Evolutionary conservation across 2,797 vertebrate genomes (phyloP).

Genomic region (Gymnopithys bicolor): DNA sequence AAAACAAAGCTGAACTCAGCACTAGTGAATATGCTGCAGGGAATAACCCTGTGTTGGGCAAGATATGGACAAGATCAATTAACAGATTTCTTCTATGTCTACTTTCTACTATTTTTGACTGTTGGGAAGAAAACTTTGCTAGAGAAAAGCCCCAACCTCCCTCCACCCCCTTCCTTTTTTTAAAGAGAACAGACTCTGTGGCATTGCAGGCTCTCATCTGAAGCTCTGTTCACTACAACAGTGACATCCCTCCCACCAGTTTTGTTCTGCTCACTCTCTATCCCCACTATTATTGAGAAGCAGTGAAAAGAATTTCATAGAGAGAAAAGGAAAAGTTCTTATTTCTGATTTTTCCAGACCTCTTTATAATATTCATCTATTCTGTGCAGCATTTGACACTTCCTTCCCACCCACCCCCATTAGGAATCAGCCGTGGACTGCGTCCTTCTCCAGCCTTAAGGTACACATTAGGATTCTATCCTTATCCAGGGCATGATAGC

Average conservation of each 20-base stretch:
- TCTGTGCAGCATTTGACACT: conserved; percentile 40
- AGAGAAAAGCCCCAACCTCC: not conserved
- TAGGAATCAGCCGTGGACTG: not conserved
- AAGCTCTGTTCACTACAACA: not conserved
- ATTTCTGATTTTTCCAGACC: conserved; percentile 23
- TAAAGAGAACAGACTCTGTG: not conserved
- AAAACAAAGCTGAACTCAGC: conserved; percentile 73
- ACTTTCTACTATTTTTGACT: conserved; percentile 62
- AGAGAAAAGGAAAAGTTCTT: not conserved
- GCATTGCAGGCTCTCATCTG: not conserved
- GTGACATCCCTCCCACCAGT: not conserved
- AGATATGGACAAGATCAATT: conserved; percentile 66
- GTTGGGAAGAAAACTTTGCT: conserved; percentile 35
- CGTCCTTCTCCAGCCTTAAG: conserved; percentile 29
- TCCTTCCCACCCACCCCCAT: not conserved
- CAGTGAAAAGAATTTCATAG: not conserved
- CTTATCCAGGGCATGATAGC: not conserved
- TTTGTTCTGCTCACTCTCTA: not conserved
- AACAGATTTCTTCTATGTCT: conserved; percentile 30
- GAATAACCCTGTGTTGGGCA: conserved; percentile 55
- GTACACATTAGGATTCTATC: conserved; percentile 17
- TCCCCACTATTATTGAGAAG: not conserved
- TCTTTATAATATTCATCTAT: conserved; percentile 41
- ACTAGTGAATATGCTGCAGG: conserved; percentile 64
- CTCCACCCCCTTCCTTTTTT: not conserved